These are phyloP conservation scores for Poeciliopsis presidionis DNA, from an alignment of 2,797 vertebrate species.

Conservation along the genomic window DNA sequence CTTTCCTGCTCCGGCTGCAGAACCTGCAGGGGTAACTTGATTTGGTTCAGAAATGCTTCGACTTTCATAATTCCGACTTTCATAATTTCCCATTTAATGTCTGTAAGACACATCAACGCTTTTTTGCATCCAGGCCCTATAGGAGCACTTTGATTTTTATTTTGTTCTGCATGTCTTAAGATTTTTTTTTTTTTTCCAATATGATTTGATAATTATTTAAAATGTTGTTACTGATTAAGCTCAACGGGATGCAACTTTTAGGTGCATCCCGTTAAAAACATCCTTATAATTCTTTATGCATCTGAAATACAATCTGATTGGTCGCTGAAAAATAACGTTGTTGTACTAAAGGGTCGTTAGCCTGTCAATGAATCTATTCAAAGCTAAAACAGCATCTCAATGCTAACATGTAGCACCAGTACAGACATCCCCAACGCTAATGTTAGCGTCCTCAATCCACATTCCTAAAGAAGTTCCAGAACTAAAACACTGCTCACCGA, in stretches of 20 bases:
- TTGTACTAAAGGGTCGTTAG: too few relatives aligned
- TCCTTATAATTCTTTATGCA: not conserved
- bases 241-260: not conserved
- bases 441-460: too few relatives aligned
- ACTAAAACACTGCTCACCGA: too few relatives aligned
- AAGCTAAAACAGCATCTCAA: too few relatives aligned
- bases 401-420: too few relatives aligned
- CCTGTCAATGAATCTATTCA: too few relatives aligned
- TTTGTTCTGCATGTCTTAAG: not conserved
- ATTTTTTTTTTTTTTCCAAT: not conserved
- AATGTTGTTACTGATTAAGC: not conserved
- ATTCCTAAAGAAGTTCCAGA: too few relatives aligned
- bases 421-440: too few relatives aligned
- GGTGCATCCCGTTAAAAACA: not conserved
- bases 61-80: not conserved
- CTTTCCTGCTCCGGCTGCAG: constrained; percentile 54
- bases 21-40: constrained; percentile 22
- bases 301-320: too few relatives aligned
- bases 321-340: too few relatives aligned
- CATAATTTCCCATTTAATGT: not conserved
- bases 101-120: not conserved
- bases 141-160: not conserved
- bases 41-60: not conserved
- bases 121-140: too few relatives aligned
- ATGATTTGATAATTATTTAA: not conserved